phyloP scores from a whole-genome alignment of 2,888 invertebrate species.

The Tyria jacobaeae region DNA sequence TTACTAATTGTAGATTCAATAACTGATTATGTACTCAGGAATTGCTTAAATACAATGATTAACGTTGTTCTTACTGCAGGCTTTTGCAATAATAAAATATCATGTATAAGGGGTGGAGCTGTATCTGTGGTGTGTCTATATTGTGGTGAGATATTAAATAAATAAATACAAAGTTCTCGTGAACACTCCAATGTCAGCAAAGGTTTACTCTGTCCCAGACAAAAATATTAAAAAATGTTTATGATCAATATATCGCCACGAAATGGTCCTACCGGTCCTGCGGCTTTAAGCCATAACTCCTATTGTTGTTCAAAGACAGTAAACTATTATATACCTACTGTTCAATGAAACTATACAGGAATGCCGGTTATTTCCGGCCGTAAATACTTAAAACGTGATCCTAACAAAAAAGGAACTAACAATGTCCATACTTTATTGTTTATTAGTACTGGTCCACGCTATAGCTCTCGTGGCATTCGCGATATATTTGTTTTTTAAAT shows the following conservation, averaged over 20 bases:
- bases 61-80: too few relatives aligned
- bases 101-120: too few relatives aligned
- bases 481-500: too few relatives aligned
- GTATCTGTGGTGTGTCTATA: too few relatives aligned
- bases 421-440: not conserved
- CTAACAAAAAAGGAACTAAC: not conserved
- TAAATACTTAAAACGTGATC: slow-evolving; percentile 26
- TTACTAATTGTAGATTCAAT: too few relatives aligned
- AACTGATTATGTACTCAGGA: too few relatives aligned
- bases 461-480: not conserved
- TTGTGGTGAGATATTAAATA: too few relatives aligned
- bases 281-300: slow-evolving; percentile 1
- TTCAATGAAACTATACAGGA: slow-evolving; percentile 43
- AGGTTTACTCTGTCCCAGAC: not conserved
- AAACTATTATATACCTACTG: slow-evolving; percentile 1
- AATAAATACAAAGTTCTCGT: too few relatives aligned
- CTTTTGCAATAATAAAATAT: too few relatives aligned
- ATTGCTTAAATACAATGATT: too few relatives aligned
- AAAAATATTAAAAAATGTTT: not conserved
- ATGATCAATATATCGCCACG: not conserved
- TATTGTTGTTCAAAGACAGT: not conserved
- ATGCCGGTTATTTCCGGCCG: slow-evolving; percentile 52
- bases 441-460: not conserved
- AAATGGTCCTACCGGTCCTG: not conserved
- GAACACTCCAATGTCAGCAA: not conserved